These are phyloP conservation scores for Stenurella melanura DNA, from an alignment of 2,888 invertebrate species.

Conservation along the genomic window DNA sequence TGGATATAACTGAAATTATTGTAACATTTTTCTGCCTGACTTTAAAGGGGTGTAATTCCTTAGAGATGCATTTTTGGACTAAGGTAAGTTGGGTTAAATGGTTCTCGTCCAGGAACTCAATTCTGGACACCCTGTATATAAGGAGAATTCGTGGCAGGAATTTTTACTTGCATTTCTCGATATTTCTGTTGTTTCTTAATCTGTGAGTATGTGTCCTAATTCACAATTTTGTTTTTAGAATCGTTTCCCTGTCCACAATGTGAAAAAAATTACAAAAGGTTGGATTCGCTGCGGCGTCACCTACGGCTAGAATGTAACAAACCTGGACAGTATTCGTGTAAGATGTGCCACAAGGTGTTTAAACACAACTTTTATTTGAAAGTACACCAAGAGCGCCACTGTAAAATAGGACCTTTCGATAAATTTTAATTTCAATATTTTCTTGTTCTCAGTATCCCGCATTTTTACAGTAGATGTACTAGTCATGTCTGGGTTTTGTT, in stretches of 20 bases:
- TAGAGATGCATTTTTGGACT: too few species aligned
- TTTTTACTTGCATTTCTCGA: too few species aligned
- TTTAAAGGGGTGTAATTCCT: too few species aligned
- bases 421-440: not conserved
- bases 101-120: too few species aligned
- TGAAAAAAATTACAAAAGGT: slow-evolving; percentile 49
- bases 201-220: not conserved
- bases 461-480: not conserved
- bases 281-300: slow-evolving; percentile 52
- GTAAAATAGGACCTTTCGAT: not conserved
- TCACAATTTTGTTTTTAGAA: slow-evolving; percentile 18
- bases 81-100: too few species aligned
- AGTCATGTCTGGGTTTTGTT: not conserved
- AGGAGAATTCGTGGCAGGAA: too few species aligned
- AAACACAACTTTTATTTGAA: slow-evolving; percentile 64
- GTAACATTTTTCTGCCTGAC: too few species aligned
- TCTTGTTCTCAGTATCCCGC: not conserved
- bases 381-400: slow-evolving; percentile 53
- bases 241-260: slow-evolving; percentile 48
- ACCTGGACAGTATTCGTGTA: slow-evolving; percentile 50
- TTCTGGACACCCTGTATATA: too few species aligned
- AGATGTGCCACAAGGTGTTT: slow-evolving; percentile 58
- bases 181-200: too few species aligned
- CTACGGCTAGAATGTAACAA: slow-evolving; percentile 56
- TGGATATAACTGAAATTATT: too few species aligned